Base-by-base conservation (phyloP, 2,113 vertebrate genomes). In the Hymenochirus boettgeri region DNA sequence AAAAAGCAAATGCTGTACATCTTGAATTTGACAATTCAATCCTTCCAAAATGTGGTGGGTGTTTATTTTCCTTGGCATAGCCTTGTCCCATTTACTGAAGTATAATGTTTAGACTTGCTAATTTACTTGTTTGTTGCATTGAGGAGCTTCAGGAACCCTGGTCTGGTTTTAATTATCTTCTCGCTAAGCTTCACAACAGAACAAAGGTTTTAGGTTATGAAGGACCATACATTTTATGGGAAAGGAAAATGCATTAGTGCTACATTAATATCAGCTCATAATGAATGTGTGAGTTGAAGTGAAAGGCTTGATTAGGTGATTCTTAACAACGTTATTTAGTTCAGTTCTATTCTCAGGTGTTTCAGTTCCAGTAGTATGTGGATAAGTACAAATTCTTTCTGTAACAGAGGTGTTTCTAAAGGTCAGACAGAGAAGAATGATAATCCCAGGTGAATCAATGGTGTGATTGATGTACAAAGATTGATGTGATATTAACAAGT, bases 121-220 rank as follows among this genome's bases (percentile, higher is more conserved):
- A 62, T 62, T 47, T 52, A 25, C 47, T 52, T 62, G 60, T 62
- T 62, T 62, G 60, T 33, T 46, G 47, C 37, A 47, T 37, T 52
- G 60, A 62, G 21, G 48, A 50, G 22, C 47, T 29, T 52, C 35
- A 9, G 39, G 33, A 23, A 23, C 47, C 27, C n/a, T 62, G 51
- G 60, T 51, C 60, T 62, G 60, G 26, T 25, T 50, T 52, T 62
- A 62, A 62, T 62, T 62, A 52, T 51, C 31, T 52, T 33, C 29
- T 35, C 35, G 47, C 27, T 52, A 52, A 24, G 19, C 52, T 51
- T 52, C 47, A 7, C 52, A 52, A 39, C 60, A 52, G 47, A 24
- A 10, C 51, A 31, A 17, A 35, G 10, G 18, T 31, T n/a, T 57
- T 35, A 2, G 23, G 22, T 47, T 18, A 31, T 39, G 3, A 15